Base-by-base conservation (phyloP, 2,888 invertebrate species). In the Hydrotaea diabolus region DNA sequence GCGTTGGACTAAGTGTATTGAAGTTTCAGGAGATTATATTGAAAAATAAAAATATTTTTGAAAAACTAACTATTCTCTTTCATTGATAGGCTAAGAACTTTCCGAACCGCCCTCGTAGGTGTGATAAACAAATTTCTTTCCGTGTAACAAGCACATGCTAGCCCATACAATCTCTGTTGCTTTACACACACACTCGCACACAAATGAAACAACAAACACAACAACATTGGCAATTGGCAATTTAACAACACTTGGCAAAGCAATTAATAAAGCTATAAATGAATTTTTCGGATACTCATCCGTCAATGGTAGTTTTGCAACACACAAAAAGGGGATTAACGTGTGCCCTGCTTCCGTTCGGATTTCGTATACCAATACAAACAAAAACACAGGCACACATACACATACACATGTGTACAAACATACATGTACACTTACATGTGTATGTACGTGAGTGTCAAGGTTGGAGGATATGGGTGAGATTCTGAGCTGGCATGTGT, bases 191-290 rank as follows among this genome's bases (percentile, higher is more conserved):
- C 21, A 55, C 53, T 11, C 78, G n/a, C n/a, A 62, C 72, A 64
- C 1, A 73, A 3, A 7, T 13, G 31, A 11, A 49, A 19, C 39
- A 59, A 23, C 19, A 43, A 13, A 36, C n/a, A n/a, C n/a, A 75
- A 46, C 57, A 77, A 75, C 64, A 9, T 7, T 31, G 39, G 39
- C 39, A 76, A 80, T 83, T 80, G 80, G 23, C 78, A 75, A 79
- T 77, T 81, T 78, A 84, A 75, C 75, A 76, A 53, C 77, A 80
- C 69, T 64, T 85, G 79, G 71, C 80, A 85, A 80, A 85, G 81
- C 85, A 87, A 87, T 87, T 86, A 87, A 87, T 85, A 84, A 84
- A 85, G 78, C 80, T 82, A 77, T 79, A 83, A 84, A 85, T 81
- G 82, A 78, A 86, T 83, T 59, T 83, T 74, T 71, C 36, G 53